phyloP scores from a whole-genome alignment of 2,113 vertebrate species.

The Myrmophylax atrothorax region DNA sequence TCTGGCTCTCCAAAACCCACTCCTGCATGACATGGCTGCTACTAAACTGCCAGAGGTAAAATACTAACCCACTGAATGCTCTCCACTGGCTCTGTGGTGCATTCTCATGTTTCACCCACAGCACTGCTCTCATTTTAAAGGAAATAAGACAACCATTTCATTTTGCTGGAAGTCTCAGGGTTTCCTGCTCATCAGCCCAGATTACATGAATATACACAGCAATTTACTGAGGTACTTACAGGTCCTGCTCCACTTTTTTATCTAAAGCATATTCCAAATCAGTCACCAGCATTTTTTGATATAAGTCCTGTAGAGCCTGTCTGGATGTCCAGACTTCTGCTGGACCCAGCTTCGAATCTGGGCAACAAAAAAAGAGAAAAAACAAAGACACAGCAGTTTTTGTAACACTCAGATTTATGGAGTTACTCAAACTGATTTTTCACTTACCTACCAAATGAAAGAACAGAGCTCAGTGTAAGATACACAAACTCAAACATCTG shows the following conservation, averaged over 20 bases:
- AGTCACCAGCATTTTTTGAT: conserved; percentile 99
- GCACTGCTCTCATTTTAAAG: background rate
- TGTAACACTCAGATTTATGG: background rate
- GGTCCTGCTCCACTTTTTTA: conserved; percentile 99
- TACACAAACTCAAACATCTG: background rate
- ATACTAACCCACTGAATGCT: background rate
- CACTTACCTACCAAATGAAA: background rate
- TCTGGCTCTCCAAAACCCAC: background rate
- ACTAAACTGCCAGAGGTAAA: background rate
- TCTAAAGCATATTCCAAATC: conserved; percentile 98
- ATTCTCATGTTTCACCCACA: background rate
- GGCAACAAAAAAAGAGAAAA: background rate
- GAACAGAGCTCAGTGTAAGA: background rate
- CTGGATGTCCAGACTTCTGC: conserved; percentile 99
- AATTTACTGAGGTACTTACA: conserved; percentile 82
- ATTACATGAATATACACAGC: background rate
- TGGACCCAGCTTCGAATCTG: conserved; percentile 95
- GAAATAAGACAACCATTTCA: background rate
- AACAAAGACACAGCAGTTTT: background rate
- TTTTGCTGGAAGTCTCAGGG: background rate
- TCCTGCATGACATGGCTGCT: background rate
- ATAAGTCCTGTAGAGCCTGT: conserved; percentile 97
- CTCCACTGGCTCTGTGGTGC: background rate
- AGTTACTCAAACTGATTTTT: background rate
- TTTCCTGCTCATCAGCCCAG: background rate